A percentile compares a stretch with the other conserved stretches of the same genome.
Conservation (phyloP, 2,113 vertebrate species). For the Dasyurus viverrinus region DNA sequence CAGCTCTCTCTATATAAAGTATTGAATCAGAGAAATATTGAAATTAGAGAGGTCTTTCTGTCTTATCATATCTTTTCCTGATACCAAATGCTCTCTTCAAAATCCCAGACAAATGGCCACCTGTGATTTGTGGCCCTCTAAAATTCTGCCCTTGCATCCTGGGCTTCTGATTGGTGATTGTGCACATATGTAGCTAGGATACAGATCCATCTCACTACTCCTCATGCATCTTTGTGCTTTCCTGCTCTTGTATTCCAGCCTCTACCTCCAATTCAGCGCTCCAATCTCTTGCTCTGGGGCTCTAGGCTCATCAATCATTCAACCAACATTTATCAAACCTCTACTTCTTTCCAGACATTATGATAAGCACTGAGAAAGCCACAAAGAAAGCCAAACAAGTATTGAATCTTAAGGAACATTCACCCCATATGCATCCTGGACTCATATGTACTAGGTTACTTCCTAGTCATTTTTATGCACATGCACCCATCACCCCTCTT, state of each 20-base stretch:
- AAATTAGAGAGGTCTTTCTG: not conserved
- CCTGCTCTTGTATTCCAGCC: not conserved
- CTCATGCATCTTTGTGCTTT: not conserved
- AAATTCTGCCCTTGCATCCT: not conserved
- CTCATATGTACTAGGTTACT: not conserved
- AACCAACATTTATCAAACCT: not conserved
- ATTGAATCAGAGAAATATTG: not conserved
- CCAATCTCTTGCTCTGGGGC: not conserved
- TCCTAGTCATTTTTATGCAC: not conserved
- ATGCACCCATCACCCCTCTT: not conserved
- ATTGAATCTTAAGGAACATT: not conserved
- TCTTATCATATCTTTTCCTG: not conserved
- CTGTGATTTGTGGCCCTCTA: not conserved
- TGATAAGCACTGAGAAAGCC: not conserved
- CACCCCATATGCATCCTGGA: not conserved
- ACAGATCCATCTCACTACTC: not conserved
- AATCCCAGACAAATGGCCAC: not conserved
- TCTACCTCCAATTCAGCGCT: not conserved
- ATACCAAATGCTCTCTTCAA: not conserved
- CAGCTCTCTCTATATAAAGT: not conserved
- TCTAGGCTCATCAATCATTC: not conserved
- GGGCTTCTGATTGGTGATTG: not conserved
- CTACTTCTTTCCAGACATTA: not conserved
- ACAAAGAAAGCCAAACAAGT: not conserved
- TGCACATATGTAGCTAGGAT: too few relatives aligned